These are phyloP conservation scores for Hypocryptadius cinnamomeus DNA, from an alignment of 2,113 vertebrate genomes.

Conservation along the genomic window DNA sequence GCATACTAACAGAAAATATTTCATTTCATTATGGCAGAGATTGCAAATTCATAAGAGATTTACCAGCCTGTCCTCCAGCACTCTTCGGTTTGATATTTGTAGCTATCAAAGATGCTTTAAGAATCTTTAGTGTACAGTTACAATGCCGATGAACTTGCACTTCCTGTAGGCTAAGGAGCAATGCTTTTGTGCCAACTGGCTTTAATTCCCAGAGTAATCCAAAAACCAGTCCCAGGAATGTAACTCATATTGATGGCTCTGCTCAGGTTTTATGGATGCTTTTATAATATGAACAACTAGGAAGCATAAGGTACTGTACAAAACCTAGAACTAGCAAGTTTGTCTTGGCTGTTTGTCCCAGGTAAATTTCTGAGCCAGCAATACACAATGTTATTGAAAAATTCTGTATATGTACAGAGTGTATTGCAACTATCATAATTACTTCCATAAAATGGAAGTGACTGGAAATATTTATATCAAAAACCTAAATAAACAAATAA, in stretches of 20 bases:
- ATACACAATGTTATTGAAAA: neutral
- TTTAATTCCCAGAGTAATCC: neutral
- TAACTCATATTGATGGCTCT: neutral
- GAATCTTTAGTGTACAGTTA: neutral
- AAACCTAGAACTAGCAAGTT: neutral
- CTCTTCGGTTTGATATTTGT: neutral
- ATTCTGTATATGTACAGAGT: neutral
- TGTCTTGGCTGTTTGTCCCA: neutral
- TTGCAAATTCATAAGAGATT: neutral
- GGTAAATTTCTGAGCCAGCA: neutral
- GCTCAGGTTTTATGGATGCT: neutral
- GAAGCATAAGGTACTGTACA: neutral
- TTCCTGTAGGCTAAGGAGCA: neutral
- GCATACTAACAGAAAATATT: neutral
- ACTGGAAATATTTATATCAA: neutral
- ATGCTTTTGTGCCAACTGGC: neutral
- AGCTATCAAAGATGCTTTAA: neutral
- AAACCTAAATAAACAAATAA: neutral
- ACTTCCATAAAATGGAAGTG: neutral
- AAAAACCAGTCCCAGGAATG: neutral
- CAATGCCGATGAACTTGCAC: neutral
- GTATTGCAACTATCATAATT: neutral
- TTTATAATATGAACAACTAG: neutral
- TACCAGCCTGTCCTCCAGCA: neutral
- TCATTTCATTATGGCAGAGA: neutral